These are phyloP conservation scores for Paedocypris sp. DNA, from an alignment of 2,113 vertebrate genomes.

Conservation along the genomic window DNA sequence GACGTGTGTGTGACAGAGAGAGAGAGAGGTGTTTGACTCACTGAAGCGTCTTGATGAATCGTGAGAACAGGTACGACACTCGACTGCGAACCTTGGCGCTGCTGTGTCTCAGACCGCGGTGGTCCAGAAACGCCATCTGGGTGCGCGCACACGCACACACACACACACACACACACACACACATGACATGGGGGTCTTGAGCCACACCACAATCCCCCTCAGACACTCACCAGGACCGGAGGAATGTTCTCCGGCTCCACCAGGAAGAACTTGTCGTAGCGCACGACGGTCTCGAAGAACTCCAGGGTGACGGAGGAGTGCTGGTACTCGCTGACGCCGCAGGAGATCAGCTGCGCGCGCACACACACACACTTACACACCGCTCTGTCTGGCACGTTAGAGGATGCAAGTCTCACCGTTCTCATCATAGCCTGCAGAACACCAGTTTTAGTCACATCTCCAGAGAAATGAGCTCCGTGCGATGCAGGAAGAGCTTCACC, in stretches of 20 bases:
- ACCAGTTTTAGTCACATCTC: constrained; percentile 82
- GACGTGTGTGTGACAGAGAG: neutral
- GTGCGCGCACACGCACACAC: neutral
- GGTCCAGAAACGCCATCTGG: constrained; percentile 97
- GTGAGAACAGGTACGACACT: constrained; percentile 89
- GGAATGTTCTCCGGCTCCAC: constrained; percentile 96
- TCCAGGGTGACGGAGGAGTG: constrained; percentile 89
- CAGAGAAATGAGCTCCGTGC: constrained; percentile 91
- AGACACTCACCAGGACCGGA: constrained; percentile 74
- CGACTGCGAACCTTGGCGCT: constrained; percentile 93
- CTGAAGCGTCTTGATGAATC: constrained; percentile 95
- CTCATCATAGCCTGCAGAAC: constrained; percentile 97
- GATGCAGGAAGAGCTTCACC: constrained; percentile 91
- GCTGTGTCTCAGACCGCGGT: constrained; percentile 83
- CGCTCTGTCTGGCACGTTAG: no score
- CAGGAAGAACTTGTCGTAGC: constrained; percentile 94
- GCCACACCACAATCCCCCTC: neutral
- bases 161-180: neutral
- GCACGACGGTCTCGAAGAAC: constrained; percentile 92
- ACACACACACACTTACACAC: neutral
- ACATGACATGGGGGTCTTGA: neutral
- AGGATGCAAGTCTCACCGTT: constrained; percentile 61
- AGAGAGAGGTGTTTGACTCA: constrained; percentile 64
- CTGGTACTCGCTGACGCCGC: constrained; percentile 84
- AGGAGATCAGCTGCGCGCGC: constrained; percentile 73